A percentile compares a stretch with the other conserved stretches of the same genome.
Conservation (phyloP, 2,888 invertebrate species). For the Lucinisca nassula region DNA sequence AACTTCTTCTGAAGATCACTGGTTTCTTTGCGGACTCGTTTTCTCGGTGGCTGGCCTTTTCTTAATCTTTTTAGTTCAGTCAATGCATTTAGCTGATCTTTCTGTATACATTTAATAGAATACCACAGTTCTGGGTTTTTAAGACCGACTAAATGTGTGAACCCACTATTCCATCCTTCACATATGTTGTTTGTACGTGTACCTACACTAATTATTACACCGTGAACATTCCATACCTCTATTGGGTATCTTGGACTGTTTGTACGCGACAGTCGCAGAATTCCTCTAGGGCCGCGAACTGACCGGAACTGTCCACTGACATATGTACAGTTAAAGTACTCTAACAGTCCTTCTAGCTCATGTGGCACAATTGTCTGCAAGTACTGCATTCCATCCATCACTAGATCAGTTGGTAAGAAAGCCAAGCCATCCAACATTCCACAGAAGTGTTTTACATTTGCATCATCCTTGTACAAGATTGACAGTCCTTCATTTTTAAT, state of each 20-base stretch:
- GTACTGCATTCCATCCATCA: neutral
- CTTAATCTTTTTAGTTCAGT: neutral
- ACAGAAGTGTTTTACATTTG: neutral
- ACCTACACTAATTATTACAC: neutral
- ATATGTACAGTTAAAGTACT: constrained; percentile 7
- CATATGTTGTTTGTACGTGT: neutral
- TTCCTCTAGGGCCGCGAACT: neutral
- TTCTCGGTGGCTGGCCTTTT: no score
- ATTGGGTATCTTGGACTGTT: neutral
- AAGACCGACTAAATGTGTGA: neutral
- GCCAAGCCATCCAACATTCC: constrained; percentile 14
- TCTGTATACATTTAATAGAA: neutral
- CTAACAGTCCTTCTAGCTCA: neutral
- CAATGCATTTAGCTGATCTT: neutral
- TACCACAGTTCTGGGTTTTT: neutral
- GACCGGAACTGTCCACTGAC: neutral
- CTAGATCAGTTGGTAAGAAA: no score
- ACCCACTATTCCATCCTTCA: neutral
- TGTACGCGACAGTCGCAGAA: neutral
- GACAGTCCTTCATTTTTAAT: neutral
- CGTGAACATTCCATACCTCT: constrained; percentile 1
- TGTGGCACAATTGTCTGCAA: neutral
- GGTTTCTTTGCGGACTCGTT: no score
- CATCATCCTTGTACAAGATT: neutral
- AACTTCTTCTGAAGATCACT: no score